Base-by-base conservation (phyloP, 2,113 vertebrate genomes). In the Hyla sarda region DNA sequence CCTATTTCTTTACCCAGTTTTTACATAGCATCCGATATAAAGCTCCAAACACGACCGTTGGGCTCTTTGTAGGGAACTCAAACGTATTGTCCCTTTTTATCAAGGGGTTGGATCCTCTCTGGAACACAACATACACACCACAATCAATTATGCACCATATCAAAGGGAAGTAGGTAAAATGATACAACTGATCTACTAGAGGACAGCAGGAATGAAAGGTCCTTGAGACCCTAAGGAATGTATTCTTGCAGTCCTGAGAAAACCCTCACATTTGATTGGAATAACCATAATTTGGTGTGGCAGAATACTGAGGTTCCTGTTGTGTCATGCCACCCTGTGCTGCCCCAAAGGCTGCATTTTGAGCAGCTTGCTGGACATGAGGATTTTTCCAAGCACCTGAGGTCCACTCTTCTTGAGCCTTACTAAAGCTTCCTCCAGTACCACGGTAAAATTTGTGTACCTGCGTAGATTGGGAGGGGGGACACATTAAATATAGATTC, bases 371-470 rank as follows among this genome's bases (percentile, higher is more conserved):
- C 89, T 99, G 98, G 14, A 99, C 97, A 0, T 99, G 98, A 0
- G 98, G 97, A 87, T 98, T 99, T 92, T 99, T 99, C 98, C 98
- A 99, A 0, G 98, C 98, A 0, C 98, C 98, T 0, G 95, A 95
- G 88, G 97, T 94, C 98, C 98, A 99, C 91, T 99, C 98, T 88
- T 99, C 97, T 89, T 99, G 98, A 1, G 98, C 98, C 90, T 99
- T 99, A 91, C 97, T 97, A 94, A 99, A 93, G 88, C 97, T 99
- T 2, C 98, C 98, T 0, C 98, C 98, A 0, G 96, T 96, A 62
- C 98, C 98, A 56, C 98, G 96, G 92, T 99, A 99, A 85, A 99
- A 96, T 88, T 97, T 99, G 86, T 99, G 98, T 87, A 99, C 97
- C 98, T 99, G 89, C 17, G n/a, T 60, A 10, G 1, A 71, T 21